These are phyloP conservation scores for Lucinisca nassula DNA, from an alignment of 2,888 invertebrate species.

Conservation along the genomic window DNA sequence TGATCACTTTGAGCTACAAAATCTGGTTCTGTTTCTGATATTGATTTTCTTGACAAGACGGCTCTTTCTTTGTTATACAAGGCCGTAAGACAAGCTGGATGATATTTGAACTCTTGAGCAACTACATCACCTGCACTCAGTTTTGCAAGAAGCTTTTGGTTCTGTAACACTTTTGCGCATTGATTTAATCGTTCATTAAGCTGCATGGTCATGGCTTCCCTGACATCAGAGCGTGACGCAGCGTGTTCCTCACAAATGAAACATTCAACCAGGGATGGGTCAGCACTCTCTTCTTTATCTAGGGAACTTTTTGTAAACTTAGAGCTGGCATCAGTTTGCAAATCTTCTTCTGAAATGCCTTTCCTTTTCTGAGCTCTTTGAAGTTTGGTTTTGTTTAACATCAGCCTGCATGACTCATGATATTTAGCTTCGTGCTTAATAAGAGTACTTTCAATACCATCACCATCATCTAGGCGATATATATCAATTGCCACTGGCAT, in stretches of 20 bases:
- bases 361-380: not conserved
- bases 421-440: not conserved
- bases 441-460: not conserved
- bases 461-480: slow-evolving; percentile 10
- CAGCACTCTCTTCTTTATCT: not conserved
- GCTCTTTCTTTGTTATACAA: slow-evolving; percentile 2
- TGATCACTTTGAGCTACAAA: not conserved
- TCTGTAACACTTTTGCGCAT: not conserved
- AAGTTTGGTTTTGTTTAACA: not conserved
- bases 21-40: not conserved
- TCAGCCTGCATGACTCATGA: slow-evolving; percentile 2
- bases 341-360: not conserved
- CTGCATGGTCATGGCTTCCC: not conserved
- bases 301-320: not conserved
- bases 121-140: slow-evolving; percentile 23
- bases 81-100: not conserved
- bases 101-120: slow-evolving; percentile 12
- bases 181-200: not conserved
- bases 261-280: not conserved
- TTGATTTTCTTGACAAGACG: not conserved
- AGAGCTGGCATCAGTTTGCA: not conserved
- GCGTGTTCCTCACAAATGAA: not conserved
- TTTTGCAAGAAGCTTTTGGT: not conserved
- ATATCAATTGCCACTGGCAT: slow-evolving; percentile 1
- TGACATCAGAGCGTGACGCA: not conserved